Percentiles rank a stretch among this genome's conserved stretches.
Evolutionary conservation across 2,888 invertebrate genomes (phyloP).

Genomic region (Andrena marginata): DNA sequence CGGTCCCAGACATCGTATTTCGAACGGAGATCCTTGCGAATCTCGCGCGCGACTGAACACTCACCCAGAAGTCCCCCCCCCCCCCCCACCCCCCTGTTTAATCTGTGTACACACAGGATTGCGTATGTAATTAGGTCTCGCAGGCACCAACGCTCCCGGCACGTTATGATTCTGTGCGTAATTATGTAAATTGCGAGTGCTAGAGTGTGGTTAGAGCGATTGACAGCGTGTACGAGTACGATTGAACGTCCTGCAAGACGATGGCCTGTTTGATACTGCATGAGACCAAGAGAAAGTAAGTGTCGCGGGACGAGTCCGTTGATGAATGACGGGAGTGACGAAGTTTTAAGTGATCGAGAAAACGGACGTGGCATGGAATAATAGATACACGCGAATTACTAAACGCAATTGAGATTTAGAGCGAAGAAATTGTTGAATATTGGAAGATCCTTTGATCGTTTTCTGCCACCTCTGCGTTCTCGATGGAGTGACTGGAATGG

Average conservation of each 20-base stretch:
- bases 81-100: no score
- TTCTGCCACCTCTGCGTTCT: conserved; percentile 26
- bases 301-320: conserved; percentile 10
- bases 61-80: conserved; percentile 22
- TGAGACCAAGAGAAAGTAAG: conserved; percentile 34
- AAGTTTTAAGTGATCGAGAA: background rate
- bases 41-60: conserved; percentile 47
- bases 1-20: conserved; percentile 23
- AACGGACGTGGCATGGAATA: background rate
- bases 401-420: no score
- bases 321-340: conserved; percentile 6
- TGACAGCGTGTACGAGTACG: conserved; percentile 28
- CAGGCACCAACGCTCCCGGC: conserved; percentile 75
- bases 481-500: conserved; percentile 37
- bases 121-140: conserved; percentile 77
- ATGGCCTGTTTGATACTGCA: conserved; percentile 48
- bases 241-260: conserved; percentile 16
- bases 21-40: conserved; percentile 48
- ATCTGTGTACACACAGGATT: conserved; percentile 72
- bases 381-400: no score
- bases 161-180: conserved; percentile 72
- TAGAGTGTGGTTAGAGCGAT: conserved; percentile 50
- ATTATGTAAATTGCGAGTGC: conserved; percentile 36
- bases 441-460: background rate
- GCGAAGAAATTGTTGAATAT: background rate